Conservation (phyloP, 2,888 invertebrate species). For the Slavum lentiscoides region DNA sequence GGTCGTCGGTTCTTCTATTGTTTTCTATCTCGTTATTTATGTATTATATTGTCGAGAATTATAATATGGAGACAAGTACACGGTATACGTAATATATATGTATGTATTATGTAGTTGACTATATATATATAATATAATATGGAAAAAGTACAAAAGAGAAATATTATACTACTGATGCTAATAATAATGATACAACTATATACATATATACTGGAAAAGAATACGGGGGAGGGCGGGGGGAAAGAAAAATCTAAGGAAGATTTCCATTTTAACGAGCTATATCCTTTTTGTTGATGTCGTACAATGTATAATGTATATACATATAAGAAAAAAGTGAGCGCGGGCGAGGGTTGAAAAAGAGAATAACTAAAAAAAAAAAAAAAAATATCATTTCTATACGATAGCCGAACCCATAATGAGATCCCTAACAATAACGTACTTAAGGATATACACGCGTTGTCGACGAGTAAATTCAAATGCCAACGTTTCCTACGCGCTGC, state of each 20-base stretch:
- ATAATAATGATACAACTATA: slow-evolving; percentile 12
- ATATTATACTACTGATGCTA: slow-evolving; percentile 23
- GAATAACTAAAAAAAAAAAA: not conserved
- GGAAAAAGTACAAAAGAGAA: not conserved
- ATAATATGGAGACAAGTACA: not conserved
- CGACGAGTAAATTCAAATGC: slow-evolving; percentile 25
- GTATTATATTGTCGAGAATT: not conserved
- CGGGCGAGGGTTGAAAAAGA: not conserved
- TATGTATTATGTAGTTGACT: not conserved
- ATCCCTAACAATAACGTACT: slow-evolving; percentile 38
- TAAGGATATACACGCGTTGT: not conserved
- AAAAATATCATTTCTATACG: slow-evolving; percentile 10
- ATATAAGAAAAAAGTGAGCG: not conserved
- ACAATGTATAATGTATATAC: too few relatives aligned
- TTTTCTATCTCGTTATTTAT: not conserved
- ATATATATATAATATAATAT: not conserved
- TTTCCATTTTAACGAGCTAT: slow-evolving; percentile 47
- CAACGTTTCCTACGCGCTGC: not conserved
- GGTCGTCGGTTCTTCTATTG: not conserved
- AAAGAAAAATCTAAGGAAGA: slow-evolving; percentile 22
- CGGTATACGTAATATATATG: not conserved
- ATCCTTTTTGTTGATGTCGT: slow-evolving; percentile 41
- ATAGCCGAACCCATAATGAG: slow-evolving; percentile 32
- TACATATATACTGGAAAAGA: not conserved
- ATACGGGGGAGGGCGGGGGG: too few relatives aligned